These are phyloP conservation scores for Halisarca cf. caerulea DNA, from an alignment of 37 sponge, comb jelly and placozoan species.

Conservation along the genomic window DNA sequence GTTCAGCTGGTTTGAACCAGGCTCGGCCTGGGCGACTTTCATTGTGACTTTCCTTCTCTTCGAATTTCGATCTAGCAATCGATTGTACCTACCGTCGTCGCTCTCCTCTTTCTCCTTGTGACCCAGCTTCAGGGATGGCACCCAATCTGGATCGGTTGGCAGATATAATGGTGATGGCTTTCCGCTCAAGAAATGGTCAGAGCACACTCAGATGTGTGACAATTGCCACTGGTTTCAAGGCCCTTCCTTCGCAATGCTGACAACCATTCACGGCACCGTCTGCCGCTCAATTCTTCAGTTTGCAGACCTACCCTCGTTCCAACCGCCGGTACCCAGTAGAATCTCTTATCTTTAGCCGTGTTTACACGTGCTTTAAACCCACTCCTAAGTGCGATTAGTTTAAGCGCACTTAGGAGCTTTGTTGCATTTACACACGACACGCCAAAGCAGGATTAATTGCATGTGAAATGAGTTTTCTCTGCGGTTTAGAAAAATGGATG, in stretches of 20 bases:
- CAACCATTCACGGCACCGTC: background rate
- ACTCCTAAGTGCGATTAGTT: no score
- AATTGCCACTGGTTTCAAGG: background rate
- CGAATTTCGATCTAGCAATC: background rate
- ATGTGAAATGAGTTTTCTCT: no score
- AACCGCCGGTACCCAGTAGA: background rate
- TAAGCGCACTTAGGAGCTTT: no score
- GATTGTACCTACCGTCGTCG: background rate
- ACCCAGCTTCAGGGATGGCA: background rate
- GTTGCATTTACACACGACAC: no score
- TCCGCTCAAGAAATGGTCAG: slow-evolving; percentile 22
- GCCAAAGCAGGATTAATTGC: no score
- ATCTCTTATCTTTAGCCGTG: background rate
- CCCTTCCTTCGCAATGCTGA: background rate
- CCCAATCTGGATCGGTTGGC: slow-evolving; percentile 28
- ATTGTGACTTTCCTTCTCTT: background rate
- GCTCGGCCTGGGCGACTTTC: background rate
- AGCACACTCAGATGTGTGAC: slow-evolving; percentile 12
- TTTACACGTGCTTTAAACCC: no score
- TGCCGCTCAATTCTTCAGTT: background rate
- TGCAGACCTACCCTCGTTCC: background rate
- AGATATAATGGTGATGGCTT: slow-evolving; percentile 14
- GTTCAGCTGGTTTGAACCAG: background rate
- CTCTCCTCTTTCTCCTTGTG: background rate
- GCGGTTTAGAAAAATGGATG: no score